These are phyloP conservation scores for Hyperoodon ampullatus DNA, from an alignment of 2,113 vertebrate genomes.

Conservation along the genomic window DNA sequence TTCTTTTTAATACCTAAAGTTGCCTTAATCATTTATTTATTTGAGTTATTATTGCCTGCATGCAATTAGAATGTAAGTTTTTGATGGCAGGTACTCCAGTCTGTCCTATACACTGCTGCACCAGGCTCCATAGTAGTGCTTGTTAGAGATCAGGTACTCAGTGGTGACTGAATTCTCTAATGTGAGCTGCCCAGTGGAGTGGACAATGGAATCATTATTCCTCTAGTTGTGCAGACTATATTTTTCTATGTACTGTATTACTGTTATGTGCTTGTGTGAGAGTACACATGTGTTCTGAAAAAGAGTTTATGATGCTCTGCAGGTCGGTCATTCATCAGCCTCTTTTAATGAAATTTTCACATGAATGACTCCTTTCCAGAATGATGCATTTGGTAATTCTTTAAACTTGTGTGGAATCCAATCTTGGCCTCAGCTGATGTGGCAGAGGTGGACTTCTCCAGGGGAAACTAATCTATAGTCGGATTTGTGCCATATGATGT, in stretches of 20 bases:
- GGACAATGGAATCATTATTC: not conserved
- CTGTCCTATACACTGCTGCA: not conserved
- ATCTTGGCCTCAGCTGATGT: not conserved
- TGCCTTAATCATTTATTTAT: not conserved
- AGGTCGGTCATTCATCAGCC: not conserved
- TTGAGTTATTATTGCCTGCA: not conserved
- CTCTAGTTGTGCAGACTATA: not conserved
- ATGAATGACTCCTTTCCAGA: not conserved
- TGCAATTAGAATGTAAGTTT: not conserved
- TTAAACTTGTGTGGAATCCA: not conserved
- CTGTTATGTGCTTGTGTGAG: not conserved
- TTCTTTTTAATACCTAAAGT: not conserved
- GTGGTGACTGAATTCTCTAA: not conserved
- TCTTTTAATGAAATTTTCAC: constrained; percentile 36
- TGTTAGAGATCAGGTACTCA: not conserved
- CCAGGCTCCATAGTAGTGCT: no score
- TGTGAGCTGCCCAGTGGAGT: not conserved
- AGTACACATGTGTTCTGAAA: not conserved
- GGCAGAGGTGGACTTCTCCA: not conserved
- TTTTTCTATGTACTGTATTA: not conserved
- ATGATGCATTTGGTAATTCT: not conserved
- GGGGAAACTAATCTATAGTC: not conserved
- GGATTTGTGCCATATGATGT: not conserved
- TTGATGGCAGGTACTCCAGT: not conserved
- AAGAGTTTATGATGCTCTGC: not conserved